Percentiles rank a stretch among this genome's conserved stretches.
Conservation (phyloP, 2,888 invertebrate genomes). For the Palloptera scutellata region DNA sequence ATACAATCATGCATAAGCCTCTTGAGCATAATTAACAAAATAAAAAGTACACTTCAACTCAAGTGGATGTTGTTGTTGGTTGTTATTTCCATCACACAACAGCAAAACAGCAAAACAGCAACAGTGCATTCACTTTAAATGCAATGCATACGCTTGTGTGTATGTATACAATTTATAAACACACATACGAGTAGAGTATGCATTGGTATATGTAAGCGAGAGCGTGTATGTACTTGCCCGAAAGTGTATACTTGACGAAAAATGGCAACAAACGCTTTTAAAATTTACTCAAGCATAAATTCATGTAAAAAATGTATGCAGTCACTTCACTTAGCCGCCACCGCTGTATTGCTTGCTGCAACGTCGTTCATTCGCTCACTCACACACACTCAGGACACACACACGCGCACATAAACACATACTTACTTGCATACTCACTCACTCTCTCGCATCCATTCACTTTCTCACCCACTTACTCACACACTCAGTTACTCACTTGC, state of each 20-base stretch:
- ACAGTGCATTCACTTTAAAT: background rate
- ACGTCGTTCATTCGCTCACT: too few species aligned
- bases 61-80: constrained; percentile 24
- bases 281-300: constrained; percentile 31
- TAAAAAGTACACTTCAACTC: constrained; percentile 26
- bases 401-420: too few species aligned
- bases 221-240: background rate
- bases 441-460: too few species aligned
- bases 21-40: constrained; percentile 33
- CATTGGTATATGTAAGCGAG: constrained; percentile 5
- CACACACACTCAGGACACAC: too few species aligned
- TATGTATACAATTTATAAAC: constrained; percentile 6
- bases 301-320: background rate
- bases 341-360: too few species aligned
- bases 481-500: too few species aligned
- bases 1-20: constrained; percentile 18
- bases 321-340: too few species aligned
- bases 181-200: too few species aligned
- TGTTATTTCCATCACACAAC: background rate
- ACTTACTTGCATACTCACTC: too few species aligned
- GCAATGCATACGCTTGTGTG: background rate
- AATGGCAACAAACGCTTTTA: constrained; percentile 28
- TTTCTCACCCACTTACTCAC: too few species aligned
- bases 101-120: constrained; percentile 6
- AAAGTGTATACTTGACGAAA: constrained; percentile 10